Evolutionary conservation across 2,888 invertebrate species (phyloP), one percentile per base, ranked within the genome.

Genomic region (Eupithecia vulgata): DNA sequence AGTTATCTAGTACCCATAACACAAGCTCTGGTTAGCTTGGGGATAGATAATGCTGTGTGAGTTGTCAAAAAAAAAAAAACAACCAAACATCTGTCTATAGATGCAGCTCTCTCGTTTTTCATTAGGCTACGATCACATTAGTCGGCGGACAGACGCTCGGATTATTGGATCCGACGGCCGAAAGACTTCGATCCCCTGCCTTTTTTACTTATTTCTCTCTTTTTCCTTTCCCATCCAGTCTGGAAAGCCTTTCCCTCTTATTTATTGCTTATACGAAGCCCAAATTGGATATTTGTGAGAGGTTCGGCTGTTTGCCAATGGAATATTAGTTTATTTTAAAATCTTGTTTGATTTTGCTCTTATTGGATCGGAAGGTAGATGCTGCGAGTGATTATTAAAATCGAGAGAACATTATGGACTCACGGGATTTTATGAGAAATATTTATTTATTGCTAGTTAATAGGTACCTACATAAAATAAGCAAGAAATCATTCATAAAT

Each of bases 161-260:
- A 94, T 94, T 94, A 94, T 94, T 94, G 94, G 94, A 94, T 93
- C 92, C 92, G 93, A 91, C 94, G 94, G 93, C 90, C 93, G 92
- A 91, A 91, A 89, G 92, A 90, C 93, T 94, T 93, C 93, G 93
- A 93, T 93, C 94, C 91, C 84, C 89, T 57, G 57, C 88, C 90
- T 89, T 90, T 91, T 92, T 92, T 90, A 87, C 88, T 89, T 89
- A 90, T 92, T 92, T 91, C 86, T 80, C 80, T 82, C 86, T 88
- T 88, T 88, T 88, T 85, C 81, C 76, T 77, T 68, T 64, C 35
- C 62, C 69, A 73, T 81, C 84, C 87, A 90, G 93, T 93, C 94
- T 93, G 93, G 93, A 87, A 93, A 93, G 91, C 91, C 92, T 92
- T 94, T 92, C 92, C 93, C 93, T 90, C 92, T 93, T 94, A 94